Conservation (phyloP, 1,140 invertebrate genomes). For the Drosophila triauraria region DNA sequence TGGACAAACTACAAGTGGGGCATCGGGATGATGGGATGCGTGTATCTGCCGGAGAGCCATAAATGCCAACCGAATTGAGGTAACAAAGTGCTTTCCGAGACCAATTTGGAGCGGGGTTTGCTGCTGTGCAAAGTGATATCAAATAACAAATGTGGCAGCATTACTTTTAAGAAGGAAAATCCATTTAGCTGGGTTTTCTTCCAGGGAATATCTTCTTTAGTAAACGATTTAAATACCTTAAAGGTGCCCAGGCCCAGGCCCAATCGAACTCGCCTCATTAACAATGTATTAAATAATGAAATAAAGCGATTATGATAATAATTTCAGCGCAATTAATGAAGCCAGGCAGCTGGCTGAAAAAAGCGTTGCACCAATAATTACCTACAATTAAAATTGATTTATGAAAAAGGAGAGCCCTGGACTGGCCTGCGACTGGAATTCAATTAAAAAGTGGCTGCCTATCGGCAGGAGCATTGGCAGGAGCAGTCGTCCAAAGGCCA, state of each 20-base stretch:
- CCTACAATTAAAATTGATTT: conserved; percentile 84
- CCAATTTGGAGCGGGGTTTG: background rate
- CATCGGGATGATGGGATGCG: conserved; percentile 11
- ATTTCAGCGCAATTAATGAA: conserved; percentile 71
- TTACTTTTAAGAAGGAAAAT: conserved; percentile 16
- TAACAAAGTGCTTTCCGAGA: conserved; percentile 35
- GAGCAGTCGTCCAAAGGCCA: conserved; percentile 46
- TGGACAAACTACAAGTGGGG: conserved; percentile 48
- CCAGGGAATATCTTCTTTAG: background rate
- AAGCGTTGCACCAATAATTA: conserved; percentile 72
- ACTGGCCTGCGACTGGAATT: conserved; percentile 46
- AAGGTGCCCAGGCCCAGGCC: background rate
- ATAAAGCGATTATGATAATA: conserved; percentile 68
- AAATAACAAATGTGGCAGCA: conserved; percentile 18
- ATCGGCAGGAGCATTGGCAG: background rate
- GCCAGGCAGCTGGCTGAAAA: conserved; percentile 34
- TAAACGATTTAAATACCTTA: background rate
- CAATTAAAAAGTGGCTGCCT: conserved; percentile 61
- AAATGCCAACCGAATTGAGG: conserved; percentile 44
- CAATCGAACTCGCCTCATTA: conserved; percentile 5
- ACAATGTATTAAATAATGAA: conserved; percentile 35
- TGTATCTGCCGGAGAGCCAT: conserved; percentile 19
- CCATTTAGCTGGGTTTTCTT: background rate
- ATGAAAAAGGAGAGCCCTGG: conserved; percentile 47
- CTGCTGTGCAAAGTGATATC: conserved; percentile 22